phyloP scores from a whole-genome alignment of 2,797 vertebrate genomes.

The Uromys caudimaculatus region DNA sequence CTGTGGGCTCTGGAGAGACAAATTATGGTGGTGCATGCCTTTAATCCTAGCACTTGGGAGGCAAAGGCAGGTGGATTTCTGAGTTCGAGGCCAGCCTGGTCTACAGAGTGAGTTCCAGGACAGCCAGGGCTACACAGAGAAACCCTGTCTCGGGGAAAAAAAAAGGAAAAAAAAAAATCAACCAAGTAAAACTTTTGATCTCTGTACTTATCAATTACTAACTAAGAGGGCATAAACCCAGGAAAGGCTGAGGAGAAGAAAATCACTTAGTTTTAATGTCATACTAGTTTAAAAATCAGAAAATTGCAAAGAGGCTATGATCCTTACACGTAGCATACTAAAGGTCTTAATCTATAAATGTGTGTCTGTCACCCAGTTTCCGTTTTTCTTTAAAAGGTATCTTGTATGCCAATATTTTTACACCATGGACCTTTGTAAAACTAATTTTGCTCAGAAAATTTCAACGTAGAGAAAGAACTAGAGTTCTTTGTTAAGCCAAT shows the following conservation, averaged over 20 bases:
- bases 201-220: neutral
- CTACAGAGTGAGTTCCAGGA: no score
- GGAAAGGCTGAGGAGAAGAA: neutral
- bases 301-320: conserved; percentile 48
- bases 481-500: conserved; percentile 60
- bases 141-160: no score
- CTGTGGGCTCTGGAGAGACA: neutral
- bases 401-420: conserved; percentile 46
- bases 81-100: no score
- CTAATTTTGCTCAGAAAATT: conserved; percentile 60
- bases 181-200: neutral
- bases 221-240: conserved; percentile 34
- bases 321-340: neutral
- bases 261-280: conserved; percentile 10
- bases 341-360: conserved; percentile 35
- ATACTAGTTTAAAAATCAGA: conserved; percentile 65
- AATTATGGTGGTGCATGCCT: no score
- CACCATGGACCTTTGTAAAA: conserved; percentile 58
- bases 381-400: conserved; percentile 45
- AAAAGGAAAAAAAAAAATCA: no score
- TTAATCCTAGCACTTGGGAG: no score
- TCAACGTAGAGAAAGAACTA: conserved; percentile 27
- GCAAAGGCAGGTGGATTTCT: no score
- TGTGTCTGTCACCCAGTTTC: conserved; percentile 30
- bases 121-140: no score